Base-by-base conservation (phyloP, 2,888 invertebrate species). In the Cordylochernes scorpioides region DNA sequence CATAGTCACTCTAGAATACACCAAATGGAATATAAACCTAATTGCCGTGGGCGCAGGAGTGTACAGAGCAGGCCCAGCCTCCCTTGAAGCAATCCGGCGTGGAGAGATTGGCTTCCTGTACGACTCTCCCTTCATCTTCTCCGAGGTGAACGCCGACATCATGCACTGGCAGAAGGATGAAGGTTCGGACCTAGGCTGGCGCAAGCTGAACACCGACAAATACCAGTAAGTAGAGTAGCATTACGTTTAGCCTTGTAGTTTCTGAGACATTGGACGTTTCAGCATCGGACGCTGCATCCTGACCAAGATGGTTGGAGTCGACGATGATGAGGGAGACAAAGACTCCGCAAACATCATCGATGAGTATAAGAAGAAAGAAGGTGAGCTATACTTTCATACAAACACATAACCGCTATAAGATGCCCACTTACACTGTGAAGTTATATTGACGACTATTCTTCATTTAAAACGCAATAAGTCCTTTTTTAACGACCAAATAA, bases 141-240 rank as follows among this genome's bases (percentile, higher is more conserved):
- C 70, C 26, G 70, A 73, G 52, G 65, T 74, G 8, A 73, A 75
- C 45, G 68, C 72, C 4, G 73, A 74, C 50, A 55, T 71, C 30
- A 67, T 75, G 56, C 58, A 69, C 42, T 78, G 75, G 75, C 64
- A 65, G 52, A 64, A 66, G 46, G 67, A 68, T 48, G 61, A 63
- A 25, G 59, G 60, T 44, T 64, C 65, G 2, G 64, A 65, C 36
- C 53, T 63, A 35, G 71, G 71, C 3, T 71, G 58, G 46, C 58
- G 63, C 2, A 64, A 67, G 54, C 67, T 71, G 29, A 67, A 67
- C 32, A 65, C 64, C 38, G 67, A 71, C 46, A 68, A 67, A 44
- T 69, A 65, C 45, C 65, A 65, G 72, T 72, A 49, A 61, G 62
- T 22, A 8, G 6, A 17, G 12, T 15, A n/a, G 3, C 9, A 12